These are phyloP conservation scores for Erannis defoliaria DNA, from an alignment of 2,888 invertebrate genomes.

Conservation along the genomic window DNA sequence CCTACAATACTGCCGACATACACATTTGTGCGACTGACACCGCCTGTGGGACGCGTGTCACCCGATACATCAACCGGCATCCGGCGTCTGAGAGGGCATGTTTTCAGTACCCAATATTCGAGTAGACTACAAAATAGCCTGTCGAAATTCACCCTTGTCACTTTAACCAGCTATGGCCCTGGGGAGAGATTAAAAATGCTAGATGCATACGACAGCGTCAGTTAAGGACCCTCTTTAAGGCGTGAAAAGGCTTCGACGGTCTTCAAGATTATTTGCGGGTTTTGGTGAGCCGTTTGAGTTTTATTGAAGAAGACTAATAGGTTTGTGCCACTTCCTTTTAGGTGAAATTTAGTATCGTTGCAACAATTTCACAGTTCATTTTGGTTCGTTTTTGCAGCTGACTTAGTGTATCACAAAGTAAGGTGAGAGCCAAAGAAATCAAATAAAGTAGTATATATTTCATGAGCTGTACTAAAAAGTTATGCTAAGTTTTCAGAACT, in stretches of 20 bases:
- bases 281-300: conserved; percentile 14
- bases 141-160: conserved; percentile 47
- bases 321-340: conserved; percentile 11
- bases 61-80: conserved; percentile 49
- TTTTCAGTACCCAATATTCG: conserved; percentile 33
- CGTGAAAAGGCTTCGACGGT: conserved; percentile 26
- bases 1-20: background rate
- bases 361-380: background rate
- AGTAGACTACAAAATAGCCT: conserved; percentile 49
- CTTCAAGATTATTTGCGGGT: conserved; percentile 19
- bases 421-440: background rate
- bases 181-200: conserved; percentile 42
- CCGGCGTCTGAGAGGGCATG: conserved; percentile 49
- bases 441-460: background rate
- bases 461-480: background rate
- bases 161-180: conserved; percentile 24
- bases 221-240: conserved; percentile 26
- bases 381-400: background rate
- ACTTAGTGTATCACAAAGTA: background rate
- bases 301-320: conserved; percentile 28
- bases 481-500: background rate
- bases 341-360: background rate
- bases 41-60: conserved; percentile 19
- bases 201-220: conserved; percentile 35
- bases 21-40: background rate